These are phyloP conservation scores for Akabosia matsudoensis DNA, from an alignment of 1,140 invertebrate genomes.

Conservation along the genomic window DNA sequence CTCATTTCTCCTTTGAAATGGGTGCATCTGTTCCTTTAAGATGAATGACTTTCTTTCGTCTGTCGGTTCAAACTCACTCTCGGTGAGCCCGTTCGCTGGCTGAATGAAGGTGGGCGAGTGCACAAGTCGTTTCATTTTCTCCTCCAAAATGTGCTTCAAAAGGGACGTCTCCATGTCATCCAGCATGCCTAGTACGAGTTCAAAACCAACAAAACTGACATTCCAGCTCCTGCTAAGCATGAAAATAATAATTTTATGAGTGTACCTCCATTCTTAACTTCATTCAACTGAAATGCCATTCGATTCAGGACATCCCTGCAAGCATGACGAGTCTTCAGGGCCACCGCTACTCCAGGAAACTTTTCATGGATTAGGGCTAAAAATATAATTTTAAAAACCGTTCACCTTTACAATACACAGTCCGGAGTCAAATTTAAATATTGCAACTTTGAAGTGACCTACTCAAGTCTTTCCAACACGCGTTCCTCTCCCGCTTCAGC, in stretches of 20 bases:
- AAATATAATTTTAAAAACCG: neutral
- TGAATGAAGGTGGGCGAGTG: neutral
- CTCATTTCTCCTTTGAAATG: too few relatives aligned
- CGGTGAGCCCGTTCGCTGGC: too few relatives aligned
- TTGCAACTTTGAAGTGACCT: neutral
- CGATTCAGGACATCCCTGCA: constrained; percentile 2
- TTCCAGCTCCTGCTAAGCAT: neutral
- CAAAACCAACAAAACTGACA: neutral
- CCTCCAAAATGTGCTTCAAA: neutral
- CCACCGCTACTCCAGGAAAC: constrained; percentile 5
- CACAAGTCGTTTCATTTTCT: constrained; percentile 4
- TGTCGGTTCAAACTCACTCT: too few relatives aligned
- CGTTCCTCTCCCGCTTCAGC: constrained; percentile 51
- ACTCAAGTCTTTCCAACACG: neutral
- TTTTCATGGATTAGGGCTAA: neutral
- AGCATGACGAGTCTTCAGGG: constrained; percentile 7
- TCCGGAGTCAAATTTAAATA: neutral
- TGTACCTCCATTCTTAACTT: constrained; percentile 2
- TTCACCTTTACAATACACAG: neutral
- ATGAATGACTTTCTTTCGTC: too few relatives aligned
- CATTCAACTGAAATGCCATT: neutral
- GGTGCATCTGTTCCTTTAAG: too few relatives aligned
- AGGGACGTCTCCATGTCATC: neutral
- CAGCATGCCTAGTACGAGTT: constrained; percentile 1
- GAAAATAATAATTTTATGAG: neutral